Evolutionary conservation across 2,888 invertebrate species (phyloP).

Genomic region (Sinohyriopsis cumingii): DNA sequence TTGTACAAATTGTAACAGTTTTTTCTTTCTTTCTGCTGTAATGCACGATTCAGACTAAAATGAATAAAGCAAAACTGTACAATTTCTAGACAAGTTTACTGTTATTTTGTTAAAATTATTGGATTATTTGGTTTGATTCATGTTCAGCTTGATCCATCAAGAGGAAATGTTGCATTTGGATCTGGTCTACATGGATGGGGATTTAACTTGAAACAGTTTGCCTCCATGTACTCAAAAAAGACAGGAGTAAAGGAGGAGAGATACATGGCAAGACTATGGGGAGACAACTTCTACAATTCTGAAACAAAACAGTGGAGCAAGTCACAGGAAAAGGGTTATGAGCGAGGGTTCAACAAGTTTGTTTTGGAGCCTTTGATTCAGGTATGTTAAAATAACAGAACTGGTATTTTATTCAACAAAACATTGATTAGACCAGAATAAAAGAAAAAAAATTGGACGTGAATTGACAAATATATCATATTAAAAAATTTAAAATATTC

Average conservation of each 20-base stretch:
- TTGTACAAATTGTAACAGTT: too few species aligned
- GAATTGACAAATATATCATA: too few species aligned
- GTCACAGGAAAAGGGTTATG: slow-evolving; percentile 40
- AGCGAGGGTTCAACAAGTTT: slow-evolving; percentile 98
- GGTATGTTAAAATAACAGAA: slow-evolving; percentile 73
- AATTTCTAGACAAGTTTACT: too few species aligned
- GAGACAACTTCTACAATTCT: slow-evolving; percentile 98
- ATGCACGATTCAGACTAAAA: too few species aligned
- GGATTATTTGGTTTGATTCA: too few species aligned
- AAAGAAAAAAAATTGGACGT: too few species aligned
- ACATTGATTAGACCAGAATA: too few species aligned
- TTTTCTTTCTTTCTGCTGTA: too few species aligned
- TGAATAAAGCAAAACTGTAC: too few species aligned
- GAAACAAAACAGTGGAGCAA: slow-evolving; percentile 96
- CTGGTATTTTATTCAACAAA: too few species aligned
- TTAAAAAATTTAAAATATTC: too few species aligned
- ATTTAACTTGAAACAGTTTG: slow-evolving; percentile 98
- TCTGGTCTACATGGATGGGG: slow-evolving; percentile 99
- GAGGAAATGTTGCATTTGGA: slow-evolving; percentile 99
- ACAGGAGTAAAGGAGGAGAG: slow-evolving; percentile 92
- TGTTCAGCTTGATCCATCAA: slow-evolving; percentile 89
- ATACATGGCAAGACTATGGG: slow-evolving; percentile 95
- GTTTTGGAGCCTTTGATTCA: slow-evolving; percentile 99
- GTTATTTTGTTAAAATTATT: too few species aligned
- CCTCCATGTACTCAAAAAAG: slow-evolving; percentile 98